Conservation (phyloP, 1,140 invertebrate genomes). For the Cephus cinctus region DNA sequence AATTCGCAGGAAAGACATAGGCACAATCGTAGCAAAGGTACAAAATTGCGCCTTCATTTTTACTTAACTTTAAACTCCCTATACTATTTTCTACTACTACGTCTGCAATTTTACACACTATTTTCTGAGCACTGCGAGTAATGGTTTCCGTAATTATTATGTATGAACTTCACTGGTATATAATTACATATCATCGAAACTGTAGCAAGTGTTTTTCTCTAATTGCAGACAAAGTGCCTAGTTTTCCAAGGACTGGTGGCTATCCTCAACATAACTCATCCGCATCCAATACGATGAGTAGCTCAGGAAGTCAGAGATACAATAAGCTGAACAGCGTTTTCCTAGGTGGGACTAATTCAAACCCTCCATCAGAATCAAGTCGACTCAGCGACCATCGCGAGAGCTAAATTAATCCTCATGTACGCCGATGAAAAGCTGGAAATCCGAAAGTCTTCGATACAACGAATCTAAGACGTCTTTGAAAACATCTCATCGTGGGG, state of each 20-base stretch:
- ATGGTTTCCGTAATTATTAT: too few relatives aligned
- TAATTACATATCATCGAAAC: not conserved
- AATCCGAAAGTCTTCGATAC: not conserved
- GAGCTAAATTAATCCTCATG: constrained; percentile 35
- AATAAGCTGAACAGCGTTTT: constrained; percentile 52
- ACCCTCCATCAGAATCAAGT: constrained; percentile 37
- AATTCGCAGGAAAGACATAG: constrained; percentile 51
- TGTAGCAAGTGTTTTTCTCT: too few relatives aligned
- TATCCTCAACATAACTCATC: constrained; percentile 51
- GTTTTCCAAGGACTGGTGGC: constrained; percentile 41
- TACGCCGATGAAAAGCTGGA: not conserved
- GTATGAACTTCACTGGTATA: not conserved
- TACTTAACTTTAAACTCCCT: too few relatives aligned
- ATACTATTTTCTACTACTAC: too few relatives aligned
- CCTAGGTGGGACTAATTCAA: constrained; percentile 38
- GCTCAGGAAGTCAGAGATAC: constrained; percentile 51
- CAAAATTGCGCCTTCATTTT: constrained; percentile 3
- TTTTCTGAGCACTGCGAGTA: too few relatives aligned
- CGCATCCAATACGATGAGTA: constrained; percentile 50
- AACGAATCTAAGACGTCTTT: too few relatives aligned
- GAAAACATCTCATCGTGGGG: too few relatives aligned
- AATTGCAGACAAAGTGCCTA: constrained; percentile 49
- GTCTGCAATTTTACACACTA: too few relatives aligned
- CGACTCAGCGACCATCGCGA: constrained; percentile 47
- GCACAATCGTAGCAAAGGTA: constrained; percentile 52